Evolutionary conservation across 92 coral and sea anemone species (phyloP), one percentile per base, ranked within the genome.

Genomic region (Isaurus tuberculatus): DNA sequence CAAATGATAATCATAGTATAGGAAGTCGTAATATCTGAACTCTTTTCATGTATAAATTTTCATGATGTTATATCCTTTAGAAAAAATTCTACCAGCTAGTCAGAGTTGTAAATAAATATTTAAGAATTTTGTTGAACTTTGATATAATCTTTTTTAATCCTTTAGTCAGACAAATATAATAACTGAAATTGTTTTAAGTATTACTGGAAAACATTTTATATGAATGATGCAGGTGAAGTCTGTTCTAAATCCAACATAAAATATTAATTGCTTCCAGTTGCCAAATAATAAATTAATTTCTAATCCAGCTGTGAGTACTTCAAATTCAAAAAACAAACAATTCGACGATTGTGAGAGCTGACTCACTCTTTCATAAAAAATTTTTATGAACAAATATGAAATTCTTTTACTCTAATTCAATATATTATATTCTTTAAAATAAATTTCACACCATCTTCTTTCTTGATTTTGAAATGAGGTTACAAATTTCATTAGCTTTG

Each of bases 241-340:
- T 30, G 37, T 40, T 25, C 8, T 22, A 40, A 17, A 72, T 72
- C 48, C 43, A 28, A 8, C 6, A 43, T 30, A 55, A 75, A 75
- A 75, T 75, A 31, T 74, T 49, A 28, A 74, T 31, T 19, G 17
- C 19, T 33, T 63, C 32, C 26, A 13, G 34, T 15, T 19, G 48
- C 31, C 22, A 8, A 74, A 49, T 53, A 19, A 72, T 72, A 44
- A 14, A 72, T 74, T 57, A 37, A 31, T 34, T 23, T n/a, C 42
- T 25, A 23, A 17, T 34, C 48, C 30, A 28, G 34, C 58, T 72
- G 42, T 75, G n/a, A 53, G 65, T 19, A 53, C 67, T 5, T 30
- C 29, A 55, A 75, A 75, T 51, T 49, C 55, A 9, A 34, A 75
- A n/a, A 57, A 53, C 69, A 22, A 75, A 57, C 25, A 53, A 8